phyloP scores from a whole-genome alignment of 2,888 invertebrate species.

The Leptodirus hochenwartii region DNA sequence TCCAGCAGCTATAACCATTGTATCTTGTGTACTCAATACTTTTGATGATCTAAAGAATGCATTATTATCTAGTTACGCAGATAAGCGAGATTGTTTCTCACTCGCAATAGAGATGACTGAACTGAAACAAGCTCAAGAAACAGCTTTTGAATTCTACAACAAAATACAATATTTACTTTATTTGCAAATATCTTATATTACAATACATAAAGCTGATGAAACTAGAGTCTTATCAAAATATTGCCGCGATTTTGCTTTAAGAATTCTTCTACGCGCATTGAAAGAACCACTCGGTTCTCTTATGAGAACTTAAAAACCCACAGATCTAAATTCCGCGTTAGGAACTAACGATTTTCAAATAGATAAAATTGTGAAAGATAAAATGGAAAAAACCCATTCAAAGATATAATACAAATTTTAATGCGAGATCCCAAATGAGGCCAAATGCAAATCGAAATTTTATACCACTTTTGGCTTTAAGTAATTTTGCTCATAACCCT shows the following conservation, averaged over 20 bases:
- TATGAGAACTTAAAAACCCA: not conserved
- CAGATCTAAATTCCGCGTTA: conserved; percentile 1
- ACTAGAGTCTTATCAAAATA: not conserved
- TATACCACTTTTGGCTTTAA: too few relatives aligned
- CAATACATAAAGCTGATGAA: conserved; percentile 2
- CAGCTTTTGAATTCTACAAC: not conserved
- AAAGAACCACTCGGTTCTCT: not conserved
- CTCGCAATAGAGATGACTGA: conserved; percentile 1
- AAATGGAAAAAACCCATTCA: not conserved
- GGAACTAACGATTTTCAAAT: not conserved
- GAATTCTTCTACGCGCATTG: not conserved
- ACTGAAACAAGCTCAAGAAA: conserved; percentile 1
- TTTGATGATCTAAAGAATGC: conserved; percentile 3
- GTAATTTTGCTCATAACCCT: too few relatives aligned
- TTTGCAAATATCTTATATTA: conserved; percentile 2
- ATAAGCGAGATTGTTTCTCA: conserved; percentile 3
- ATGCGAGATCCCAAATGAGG: not conserved
- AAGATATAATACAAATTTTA: not conserved
- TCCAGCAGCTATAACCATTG: too few relatives aligned
- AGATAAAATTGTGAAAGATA: not conserved
- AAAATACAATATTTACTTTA: not conserved
- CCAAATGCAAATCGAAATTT: not conserved
- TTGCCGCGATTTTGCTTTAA: not conserved
- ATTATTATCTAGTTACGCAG: not conserved
- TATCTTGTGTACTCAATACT: too few relatives aligned